Percentiles rank a stretch among this genome's conserved stretches.
phyloP scores from a whole-genome alignment of 1,140 invertebrate species.

The Steinernema khuongi region DNA sequence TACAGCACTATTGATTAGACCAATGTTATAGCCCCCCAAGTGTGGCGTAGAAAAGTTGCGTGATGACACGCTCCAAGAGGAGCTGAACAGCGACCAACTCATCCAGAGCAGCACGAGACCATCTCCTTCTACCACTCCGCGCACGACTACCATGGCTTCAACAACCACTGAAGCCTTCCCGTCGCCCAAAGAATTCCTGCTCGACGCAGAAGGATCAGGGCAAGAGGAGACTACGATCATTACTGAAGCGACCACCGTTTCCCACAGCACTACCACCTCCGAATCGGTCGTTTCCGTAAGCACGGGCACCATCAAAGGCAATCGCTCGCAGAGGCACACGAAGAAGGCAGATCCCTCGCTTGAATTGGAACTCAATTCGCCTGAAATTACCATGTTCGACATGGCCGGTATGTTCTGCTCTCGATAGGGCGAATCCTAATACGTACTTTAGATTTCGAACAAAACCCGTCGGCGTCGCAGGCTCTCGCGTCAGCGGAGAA shows the following conservation, averaged over 20 bases:
- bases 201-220: constrained; percentile 16
- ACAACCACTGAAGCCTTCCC: constrained; percentile 17
- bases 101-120: constrained; percentile 27
- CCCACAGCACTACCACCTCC: constrained; percentile 33
- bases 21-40: constrained; percentile 42
- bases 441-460: neutral
- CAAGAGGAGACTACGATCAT: neutral
- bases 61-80: constrained; percentile 21
- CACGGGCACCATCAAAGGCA: constrained; percentile 14
- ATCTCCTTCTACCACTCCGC: constrained; percentile 9
- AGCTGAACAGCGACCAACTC: constrained; percentile 44
- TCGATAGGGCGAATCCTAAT: neutral
- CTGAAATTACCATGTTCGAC: constrained; percentile 54
- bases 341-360: constrained; percentile 31
- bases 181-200: neutral
- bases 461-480: neutral
- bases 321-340: constrained; percentile 6
- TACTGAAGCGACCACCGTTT: constrained; percentile 20
- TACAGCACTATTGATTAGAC: neutral
- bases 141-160: constrained; percentile 11
- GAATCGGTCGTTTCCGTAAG: constrained; percentile 20
- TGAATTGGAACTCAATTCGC: constrained; percentile 52
- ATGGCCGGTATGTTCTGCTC: constrained; percentile 35
- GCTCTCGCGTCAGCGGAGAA: constrained; percentile 9
- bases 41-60: constrained; percentile 36